Evolutionary conservation across 2,888 invertebrate genomes (phyloP).

Genomic region (Campoplex nolae): DNA sequence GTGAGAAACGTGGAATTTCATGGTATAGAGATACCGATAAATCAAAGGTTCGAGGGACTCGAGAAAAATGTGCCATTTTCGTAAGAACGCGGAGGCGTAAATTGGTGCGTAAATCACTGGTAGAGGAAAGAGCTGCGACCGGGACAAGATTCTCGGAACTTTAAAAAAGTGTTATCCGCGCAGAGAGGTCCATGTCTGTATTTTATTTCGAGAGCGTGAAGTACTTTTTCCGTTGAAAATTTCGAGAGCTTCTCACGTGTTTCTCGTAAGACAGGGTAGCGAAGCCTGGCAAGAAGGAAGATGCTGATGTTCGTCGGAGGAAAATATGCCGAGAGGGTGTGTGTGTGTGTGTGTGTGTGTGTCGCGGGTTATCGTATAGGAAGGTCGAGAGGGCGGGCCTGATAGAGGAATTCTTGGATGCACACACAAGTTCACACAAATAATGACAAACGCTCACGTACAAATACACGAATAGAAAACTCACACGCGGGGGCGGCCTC

Average conservation of each 20-base stretch:
- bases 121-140: conserved; percentile 7
- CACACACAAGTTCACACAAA: conserved; percentile 9
- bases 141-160: conserved; percentile 3
- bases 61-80: conserved; percentile 19
- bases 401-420: conserved; percentile 59
- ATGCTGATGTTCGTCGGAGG: conserved; percentile 13
- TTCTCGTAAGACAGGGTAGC: conserved; percentile 12
- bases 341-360: neutral
- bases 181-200: neutral
- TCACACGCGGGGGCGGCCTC: neutral
- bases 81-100: conserved; percentile 18
- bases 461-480: neutral
- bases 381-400: conserved; percentile 60
- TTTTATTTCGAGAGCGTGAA: conserved; percentile 45
- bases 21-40: neutral
- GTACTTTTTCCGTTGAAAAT: conserved; percentile 52
- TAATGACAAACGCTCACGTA: neutral
- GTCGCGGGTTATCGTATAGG: conserved; percentile 56
- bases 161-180: neutral
- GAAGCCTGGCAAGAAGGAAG: conserved; percentile 2
- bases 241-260: conserved; percentile 53
- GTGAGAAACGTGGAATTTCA: neutral
- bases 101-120: conserved; percentile 48
- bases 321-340: conserved; percentile 28
- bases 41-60: neutral